phyloP scores from a whole-genome alignment of 2,888 invertebrate genomes.

The Ganaspis brasiliensis region DNA sequence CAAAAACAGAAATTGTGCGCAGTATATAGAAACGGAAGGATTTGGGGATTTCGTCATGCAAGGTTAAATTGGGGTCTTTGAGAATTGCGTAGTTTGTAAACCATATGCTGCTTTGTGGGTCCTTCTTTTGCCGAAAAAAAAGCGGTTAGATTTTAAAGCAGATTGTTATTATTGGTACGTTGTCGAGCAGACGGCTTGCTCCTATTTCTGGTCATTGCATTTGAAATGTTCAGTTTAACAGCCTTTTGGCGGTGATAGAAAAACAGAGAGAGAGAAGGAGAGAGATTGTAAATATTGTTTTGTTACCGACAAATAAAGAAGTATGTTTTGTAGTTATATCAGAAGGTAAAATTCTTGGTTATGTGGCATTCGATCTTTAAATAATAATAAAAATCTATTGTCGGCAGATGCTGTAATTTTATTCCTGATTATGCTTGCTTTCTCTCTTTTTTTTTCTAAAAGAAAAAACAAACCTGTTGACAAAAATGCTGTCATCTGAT shows the following conservation, averaged over 20 bases:
- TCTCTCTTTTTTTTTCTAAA: too few relatives aligned
- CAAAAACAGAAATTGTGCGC: constrained; percentile 23
- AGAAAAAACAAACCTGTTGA: too few relatives aligned
- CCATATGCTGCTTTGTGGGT: background rate
- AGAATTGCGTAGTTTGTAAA: constrained; percentile 34
- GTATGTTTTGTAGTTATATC: too few relatives aligned
- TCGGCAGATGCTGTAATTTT: too few relatives aligned
- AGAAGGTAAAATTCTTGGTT: too few relatives aligned
- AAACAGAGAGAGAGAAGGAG: background rate
- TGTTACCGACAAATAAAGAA: too few relatives aligned
- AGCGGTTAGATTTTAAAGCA: background rate
- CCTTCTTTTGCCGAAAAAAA: background rate
- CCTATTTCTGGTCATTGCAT: constrained; percentile 5
- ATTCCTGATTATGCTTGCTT: too few relatives aligned
- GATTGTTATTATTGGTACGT: background rate
- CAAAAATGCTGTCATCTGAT: too few relatives aligned
- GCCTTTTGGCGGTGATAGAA: background rate
- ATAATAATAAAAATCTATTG: too few relatives aligned
- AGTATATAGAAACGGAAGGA: background rate
- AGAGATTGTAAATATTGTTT: too few relatives aligned
- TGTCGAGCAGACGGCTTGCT: background rate
- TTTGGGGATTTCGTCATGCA: constrained; percentile 30
- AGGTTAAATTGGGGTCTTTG: constrained; percentile 40
- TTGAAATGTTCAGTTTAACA: background rate
- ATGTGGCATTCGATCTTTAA: too few relatives aligned